Evolutionary conservation across 2,888 invertebrate genomes (phyloP).

Genomic region (Acanthococcus lagerstroemiae): DNA sequence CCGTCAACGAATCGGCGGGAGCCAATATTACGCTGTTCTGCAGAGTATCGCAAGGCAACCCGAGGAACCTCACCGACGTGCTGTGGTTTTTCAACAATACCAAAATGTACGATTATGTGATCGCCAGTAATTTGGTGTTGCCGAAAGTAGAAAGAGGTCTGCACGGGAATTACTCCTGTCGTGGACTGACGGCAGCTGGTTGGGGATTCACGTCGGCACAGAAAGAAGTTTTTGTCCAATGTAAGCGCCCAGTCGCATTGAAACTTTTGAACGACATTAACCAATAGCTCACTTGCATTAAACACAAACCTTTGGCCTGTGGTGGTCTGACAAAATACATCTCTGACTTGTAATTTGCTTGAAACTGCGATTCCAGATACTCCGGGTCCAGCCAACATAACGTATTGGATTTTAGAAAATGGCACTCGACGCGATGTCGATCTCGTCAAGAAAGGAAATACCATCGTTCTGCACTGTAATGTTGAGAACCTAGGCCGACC

Average conservation of each 20-base stretch:
- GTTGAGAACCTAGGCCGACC: constrained; percentile 77
- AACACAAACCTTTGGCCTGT: too few relatives aligned
- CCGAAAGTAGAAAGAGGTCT: constrained; percentile 79
- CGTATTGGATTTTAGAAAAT: constrained; percentile 53
- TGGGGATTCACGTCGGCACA: constrained; percentile 61
- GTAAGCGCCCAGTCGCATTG: constrained; percentile 54
- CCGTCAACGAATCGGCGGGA: constrained; percentile 25
- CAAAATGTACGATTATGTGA: constrained; percentile 44
- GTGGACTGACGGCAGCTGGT: constrained; percentile 77
- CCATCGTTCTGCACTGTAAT: constrained; percentile 71
- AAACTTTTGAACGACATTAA: too few relatives aligned
- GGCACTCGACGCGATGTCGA: constrained; percentile 55
- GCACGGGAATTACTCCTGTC: constrained; percentile 89
- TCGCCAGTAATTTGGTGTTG: constrained; percentile 60
- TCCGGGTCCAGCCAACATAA: constrained; percentile 69
- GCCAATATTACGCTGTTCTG: constrained; percentile 29
- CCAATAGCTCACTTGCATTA: not conserved
- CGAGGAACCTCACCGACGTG: constrained; percentile 26
- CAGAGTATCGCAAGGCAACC: constrained; percentile 23
- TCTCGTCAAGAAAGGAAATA: constrained; percentile 72
- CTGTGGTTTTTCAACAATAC: constrained; percentile 74
- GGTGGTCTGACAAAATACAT: too few relatives aligned
- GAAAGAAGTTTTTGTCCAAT: constrained; percentile 69
- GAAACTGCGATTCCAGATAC: constrained; percentile 51
- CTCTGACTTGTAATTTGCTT: not conserved